A percentile compares a stretch with the other conserved stretches of the same genome.
These are phyloP conservation scores for Blera fallax DNA, from an alignment of 2,888 invertebrate species.

Conservation along the genomic window DNA sequence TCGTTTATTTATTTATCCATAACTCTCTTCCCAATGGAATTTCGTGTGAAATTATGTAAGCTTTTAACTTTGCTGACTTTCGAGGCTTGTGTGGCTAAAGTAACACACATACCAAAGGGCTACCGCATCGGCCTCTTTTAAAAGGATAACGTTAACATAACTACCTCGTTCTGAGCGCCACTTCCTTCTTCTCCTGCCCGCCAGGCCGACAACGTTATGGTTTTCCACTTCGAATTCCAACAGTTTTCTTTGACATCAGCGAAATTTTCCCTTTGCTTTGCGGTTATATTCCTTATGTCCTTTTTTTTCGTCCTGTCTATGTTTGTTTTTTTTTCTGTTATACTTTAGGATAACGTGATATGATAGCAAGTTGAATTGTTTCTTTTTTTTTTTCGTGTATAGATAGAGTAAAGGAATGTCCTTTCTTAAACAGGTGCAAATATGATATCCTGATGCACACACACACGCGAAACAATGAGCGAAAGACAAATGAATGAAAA, in stretches of 20 bases:
- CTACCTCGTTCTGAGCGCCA: background rate
- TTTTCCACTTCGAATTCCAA: background rate
- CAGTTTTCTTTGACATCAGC: slow-evolving; percentile 15
- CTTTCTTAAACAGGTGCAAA: slow-evolving; percentile 28
- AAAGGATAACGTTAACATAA: slow-evolving; percentile 21
- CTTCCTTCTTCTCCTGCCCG: background rate
- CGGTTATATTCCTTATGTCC: background rate
- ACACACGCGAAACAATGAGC: background rate
- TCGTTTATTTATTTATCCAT: slow-evolving; percentile 14
- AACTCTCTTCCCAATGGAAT: slow-evolving; percentile 26
- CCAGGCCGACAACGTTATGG: background rate
- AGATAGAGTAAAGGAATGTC: slow-evolving; percentile 3
- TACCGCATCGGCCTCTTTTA: slow-evolving; percentile 7
- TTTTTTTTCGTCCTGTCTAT: background rate
- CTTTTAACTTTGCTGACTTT: slow-evolving; percentile 39
- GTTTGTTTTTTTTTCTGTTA: background rate
- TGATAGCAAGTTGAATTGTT: slow-evolving; percentile 10
- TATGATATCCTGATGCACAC: background rate
- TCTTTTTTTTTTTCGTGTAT: background rate
- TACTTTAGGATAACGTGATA: background rate
- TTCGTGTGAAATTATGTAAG: slow-evolving; percentile 60
- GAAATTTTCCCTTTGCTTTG: slow-evolving; percentile 13
- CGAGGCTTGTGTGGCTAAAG: background rate
- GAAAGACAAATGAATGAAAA: background rate
- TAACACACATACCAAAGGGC: slow-evolving; percentile 17